Evolutionary conservation across 2,888 invertebrate genomes (phyloP).

Genomic region (Lasius platythorax): DNA sequence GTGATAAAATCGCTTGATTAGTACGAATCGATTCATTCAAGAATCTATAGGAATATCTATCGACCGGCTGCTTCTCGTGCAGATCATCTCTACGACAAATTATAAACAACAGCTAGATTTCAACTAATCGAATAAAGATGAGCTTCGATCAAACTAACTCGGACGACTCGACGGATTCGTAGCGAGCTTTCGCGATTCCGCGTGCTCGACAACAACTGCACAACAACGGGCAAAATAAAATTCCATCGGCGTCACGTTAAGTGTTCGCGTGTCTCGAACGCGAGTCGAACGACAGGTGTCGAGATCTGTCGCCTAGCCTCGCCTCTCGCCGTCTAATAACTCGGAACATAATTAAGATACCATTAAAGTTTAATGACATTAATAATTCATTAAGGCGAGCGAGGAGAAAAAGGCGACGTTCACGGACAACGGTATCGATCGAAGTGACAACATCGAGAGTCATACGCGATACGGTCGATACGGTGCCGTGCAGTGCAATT

Average conservation of each 20-base stretch:
- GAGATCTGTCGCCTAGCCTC: background rate
- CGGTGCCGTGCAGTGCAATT: background rate
- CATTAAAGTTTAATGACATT: conserved; percentile 31
- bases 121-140: background rate
- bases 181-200: background rate
- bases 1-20: background rate
- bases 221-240: background rate
- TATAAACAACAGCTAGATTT: background rate
- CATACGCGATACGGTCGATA: conserved; percentile 1
- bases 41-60: background rate
- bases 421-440: conserved; percentile 25
- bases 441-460: background rate
- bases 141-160: background rate
- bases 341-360: conserved; percentile 14
- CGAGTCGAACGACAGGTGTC: conserved; percentile 1
- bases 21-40: background rate
- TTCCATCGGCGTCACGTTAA: background rate
- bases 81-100: background rate
- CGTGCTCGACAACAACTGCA: background rate
- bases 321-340: background rate
- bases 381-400: conserved; percentile 24
- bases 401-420: conserved; percentile 5
- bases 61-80: background rate
- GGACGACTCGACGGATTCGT: background rate
- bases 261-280: background rate